Conservation (phyloP, 2,797 vertebrate genomes). For the Eleutherodactylus coqui region DNA sequence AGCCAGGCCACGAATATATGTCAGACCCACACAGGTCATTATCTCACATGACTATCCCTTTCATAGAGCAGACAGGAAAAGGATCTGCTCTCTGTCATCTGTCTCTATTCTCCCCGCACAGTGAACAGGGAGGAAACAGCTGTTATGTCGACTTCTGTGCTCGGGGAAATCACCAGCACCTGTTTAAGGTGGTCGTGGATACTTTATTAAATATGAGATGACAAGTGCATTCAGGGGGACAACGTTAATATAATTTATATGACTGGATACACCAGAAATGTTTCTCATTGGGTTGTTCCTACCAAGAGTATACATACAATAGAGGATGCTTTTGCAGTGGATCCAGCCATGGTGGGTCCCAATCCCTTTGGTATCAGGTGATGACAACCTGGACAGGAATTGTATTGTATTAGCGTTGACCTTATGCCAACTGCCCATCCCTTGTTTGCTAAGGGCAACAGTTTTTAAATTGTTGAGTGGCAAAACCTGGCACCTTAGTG, state of each 20-base stretch:
- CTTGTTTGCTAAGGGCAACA: too few relatives aligned
- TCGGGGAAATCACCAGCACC: slow-evolving; percentile 36
- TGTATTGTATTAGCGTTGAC: too few relatives aligned
- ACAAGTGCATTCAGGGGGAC: slow-evolving; percentile 17
- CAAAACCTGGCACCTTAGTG: too few relatives aligned
- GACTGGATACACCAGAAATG: background rate
- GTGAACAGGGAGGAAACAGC: slow-evolving; percentile 44
- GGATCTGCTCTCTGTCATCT: slow-evolving; percentile 45
- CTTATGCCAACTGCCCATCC: too few relatives aligned
- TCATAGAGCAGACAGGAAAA: slow-evolving; percentile 11
- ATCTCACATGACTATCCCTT: slow-evolving; percentile 19
- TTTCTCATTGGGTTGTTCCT: too few relatives aligned
- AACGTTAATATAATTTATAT: slow-evolving; percentile 12
- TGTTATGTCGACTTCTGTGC: background rate
- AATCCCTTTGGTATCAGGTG: too few relatives aligned
- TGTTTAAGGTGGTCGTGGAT: slow-evolving; percentile 39
- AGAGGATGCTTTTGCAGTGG: too few relatives aligned
- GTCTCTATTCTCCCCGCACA: slow-evolving; percentile 3
- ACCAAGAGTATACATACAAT: too few relatives aligned
- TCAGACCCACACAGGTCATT: slow-evolving; percentile 16
- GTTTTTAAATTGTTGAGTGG: too few relatives aligned
- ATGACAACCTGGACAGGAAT: too few relatives aligned
- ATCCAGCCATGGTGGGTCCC: too few relatives aligned
- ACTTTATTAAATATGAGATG: slow-evolving; percentile 1
- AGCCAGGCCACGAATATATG: slow-evolving; percentile 26